Evolutionary conservation across 1,140 invertebrate genomes (phyloP), one percentile per base, ranked within the genome.

Genomic region (Drosophila fuyamai): DNA sequence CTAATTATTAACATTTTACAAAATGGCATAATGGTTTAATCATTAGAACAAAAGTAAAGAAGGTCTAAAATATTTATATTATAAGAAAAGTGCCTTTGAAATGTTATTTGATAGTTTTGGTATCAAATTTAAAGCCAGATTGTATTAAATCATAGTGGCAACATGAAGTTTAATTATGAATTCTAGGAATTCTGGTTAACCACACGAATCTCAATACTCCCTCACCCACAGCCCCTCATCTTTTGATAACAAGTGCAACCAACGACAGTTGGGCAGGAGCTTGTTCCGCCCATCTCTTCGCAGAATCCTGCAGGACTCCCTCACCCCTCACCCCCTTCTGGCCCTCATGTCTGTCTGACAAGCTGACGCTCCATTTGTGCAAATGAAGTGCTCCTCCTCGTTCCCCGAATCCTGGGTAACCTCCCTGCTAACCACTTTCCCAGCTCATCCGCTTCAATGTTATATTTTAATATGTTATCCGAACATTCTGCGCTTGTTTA

Each of bases 381-480:
- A 78, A 74, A 61, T 74, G 60, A 79, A 71, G 61, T 51, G 36
- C 38, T 47, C 27, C 48, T 13, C 58, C 36, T 16, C 50, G 2
- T 14, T 2, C 0, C 8, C n/a, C 13, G 23, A 35, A 2, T 12
- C 10, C 36, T 10, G 10, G 13, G 13, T 43, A 18, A 4, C 54
- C 62, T 14, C 16, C 41, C 16, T 32, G 6, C 12, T 13, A 23
- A 8, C n/a, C 18, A 6, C 18, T 18, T 4, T 43, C 38, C 51
- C 18, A 13, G n/a, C 32, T 36, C 36, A 12, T 44, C 5, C 44
- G 36, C 50, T 40, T 43, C 44, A 23, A 67, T 56, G 66, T 56
- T 46, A 67, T 66, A 86, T 86, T 88, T 82, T 75, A 88, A 82
- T 82, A 85, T 81, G 62, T 65, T 75, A 48, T 71, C 68, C 59